phyloP scores from a whole-genome alignment of 1,140 invertebrate genomes.

The Arion vulgaris region DNA sequence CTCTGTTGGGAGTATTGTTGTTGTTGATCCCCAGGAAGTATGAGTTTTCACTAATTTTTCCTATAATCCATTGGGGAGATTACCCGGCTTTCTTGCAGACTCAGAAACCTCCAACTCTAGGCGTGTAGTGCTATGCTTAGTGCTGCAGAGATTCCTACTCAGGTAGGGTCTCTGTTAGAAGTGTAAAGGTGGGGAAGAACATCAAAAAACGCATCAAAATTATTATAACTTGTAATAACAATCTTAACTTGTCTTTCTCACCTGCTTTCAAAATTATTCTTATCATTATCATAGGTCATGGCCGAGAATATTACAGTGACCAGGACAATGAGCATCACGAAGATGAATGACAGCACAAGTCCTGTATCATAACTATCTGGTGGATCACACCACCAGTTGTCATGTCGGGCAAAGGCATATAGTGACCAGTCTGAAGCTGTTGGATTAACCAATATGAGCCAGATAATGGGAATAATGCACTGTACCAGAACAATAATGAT shows the following conservation, averaged over 20 bases:
- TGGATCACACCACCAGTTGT: slow-evolving; percentile 66
- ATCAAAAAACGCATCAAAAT: background rate
- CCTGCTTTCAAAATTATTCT: slow-evolving; percentile 72
- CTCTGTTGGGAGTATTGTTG: too few species aligned
- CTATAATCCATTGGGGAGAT: too few species aligned
- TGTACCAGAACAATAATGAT: slow-evolving; percentile 72
- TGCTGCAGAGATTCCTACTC: too few species aligned
- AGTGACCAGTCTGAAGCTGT: slow-evolving; percentile 46
- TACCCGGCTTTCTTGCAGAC: too few species aligned
- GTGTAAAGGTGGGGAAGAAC: background rate
- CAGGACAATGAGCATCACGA: slow-evolving; percentile 73
- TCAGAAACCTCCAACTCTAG: too few species aligned
- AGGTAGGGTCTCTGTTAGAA: too few species aligned
- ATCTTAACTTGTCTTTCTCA: slow-evolving; percentile 66
- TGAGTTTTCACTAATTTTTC: too few species aligned
- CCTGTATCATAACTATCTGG: slow-evolving; percentile 70
- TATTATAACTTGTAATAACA: background rate
- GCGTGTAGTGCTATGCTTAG: too few species aligned
- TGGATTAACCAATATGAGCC: slow-evolving; percentile 60
- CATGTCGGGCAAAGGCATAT: slow-evolving; percentile 37
- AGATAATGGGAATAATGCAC: slow-evolving; percentile 64
- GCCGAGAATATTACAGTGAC: slow-evolving; percentile 72
- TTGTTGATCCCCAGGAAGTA: too few species aligned
- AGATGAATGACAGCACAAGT: slow-evolving; percentile 73
- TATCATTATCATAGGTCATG: slow-evolving; percentile 71